Conservation (phyloP, 2,888 invertebrate genomes). For the Acleris sparsana region DNA sequence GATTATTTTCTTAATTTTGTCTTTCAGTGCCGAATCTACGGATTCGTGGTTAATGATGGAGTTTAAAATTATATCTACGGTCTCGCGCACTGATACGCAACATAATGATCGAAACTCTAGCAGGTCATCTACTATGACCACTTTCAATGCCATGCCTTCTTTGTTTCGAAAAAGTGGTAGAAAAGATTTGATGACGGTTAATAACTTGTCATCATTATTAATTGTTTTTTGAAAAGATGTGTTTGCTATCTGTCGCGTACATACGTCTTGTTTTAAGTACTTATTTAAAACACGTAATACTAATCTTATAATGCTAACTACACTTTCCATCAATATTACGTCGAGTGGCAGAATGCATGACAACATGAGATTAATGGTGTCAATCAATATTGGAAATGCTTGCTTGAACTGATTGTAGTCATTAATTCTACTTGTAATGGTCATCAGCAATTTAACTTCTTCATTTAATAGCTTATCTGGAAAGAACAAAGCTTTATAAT, state of each 20-base stretch:
- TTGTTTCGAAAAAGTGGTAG: constrained; percentile 45
- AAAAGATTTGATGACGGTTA: constrained; percentile 48
- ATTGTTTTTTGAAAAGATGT: constrained; percentile 47
- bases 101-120: constrained; percentile 39
- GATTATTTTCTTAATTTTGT: constrained; percentile 5
- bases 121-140: constrained; percentile 48
- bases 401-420: constrained; percentile 45
- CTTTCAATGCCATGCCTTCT: constrained; percentile 44
- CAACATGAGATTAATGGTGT: constrained; percentile 48
- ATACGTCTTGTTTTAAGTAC: constrained; percentile 38
- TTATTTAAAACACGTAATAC: constrained; percentile 47
- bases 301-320: constrained; percentile 49
- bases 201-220: constrained; percentile 27
- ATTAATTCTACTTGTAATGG: constrained; percentile 44
- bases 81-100: constrained; percentile 13
- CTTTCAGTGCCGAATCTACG: constrained; percentile 1
- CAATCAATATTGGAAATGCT: constrained; percentile 48
- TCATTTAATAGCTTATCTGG: constrained; percentile 44
- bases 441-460: constrained; percentile 46
- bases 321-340: constrained; percentile 44
- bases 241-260: constrained; percentile 44
- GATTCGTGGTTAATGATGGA: constrained; percentile 38
- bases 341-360: constrained; percentile 40
- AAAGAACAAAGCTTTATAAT: constrained; percentile 21
- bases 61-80: constrained; percentile 43